Base-by-base conservation (phyloP, 2,888 invertebrate genomes). In the Chloromyia formosa region DNA sequence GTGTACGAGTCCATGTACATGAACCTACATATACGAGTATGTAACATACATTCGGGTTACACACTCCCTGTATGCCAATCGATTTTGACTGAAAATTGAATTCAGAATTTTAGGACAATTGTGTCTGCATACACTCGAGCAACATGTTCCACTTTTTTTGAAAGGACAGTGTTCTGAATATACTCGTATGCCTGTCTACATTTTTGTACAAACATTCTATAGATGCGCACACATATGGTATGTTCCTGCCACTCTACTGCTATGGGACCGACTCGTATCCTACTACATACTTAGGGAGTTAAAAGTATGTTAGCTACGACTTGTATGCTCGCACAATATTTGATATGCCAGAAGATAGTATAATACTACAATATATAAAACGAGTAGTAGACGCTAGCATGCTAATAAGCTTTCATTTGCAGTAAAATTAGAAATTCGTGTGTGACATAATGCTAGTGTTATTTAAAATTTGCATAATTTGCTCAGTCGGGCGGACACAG, bases 401-500 rank as follows among this genome's bases (percentile, higher is more conserved):
- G 62, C 27, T 42, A 64, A 42, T 64, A 12, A 16, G 64, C n/a
- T 20, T 64, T 42, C 64, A 42, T 64, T 64, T 64, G 42, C 45
- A 64, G 42, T 64, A 18, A 64, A 64, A 64, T 42, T 64, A 35
- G 18, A 42, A 27, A 45, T 49, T 23, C 53, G 45, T 49, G 66
- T 49, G 35, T 66, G 66, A 66, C 16, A 53, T 66, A 10, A 53
- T 49, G 1, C 62, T 2, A 7, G 62, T 62, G 40, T 40, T 40
- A 62, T 40, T 62, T 49, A 14, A 66, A 35, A 66, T 66, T 66
- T 66, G 66, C 66, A 66, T 66, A 66, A 66, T 66, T 49, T 49
- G 66, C 49, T 66, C 35, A 1, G 40, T 14, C 18, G 62, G 40
- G 23, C 35, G 16, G 16, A 20, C 56, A 56, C 49, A 66, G 27